phyloP scores from a whole-genome alignment of 2,888 invertebrate species.

The Acleris laterana region DNA sequence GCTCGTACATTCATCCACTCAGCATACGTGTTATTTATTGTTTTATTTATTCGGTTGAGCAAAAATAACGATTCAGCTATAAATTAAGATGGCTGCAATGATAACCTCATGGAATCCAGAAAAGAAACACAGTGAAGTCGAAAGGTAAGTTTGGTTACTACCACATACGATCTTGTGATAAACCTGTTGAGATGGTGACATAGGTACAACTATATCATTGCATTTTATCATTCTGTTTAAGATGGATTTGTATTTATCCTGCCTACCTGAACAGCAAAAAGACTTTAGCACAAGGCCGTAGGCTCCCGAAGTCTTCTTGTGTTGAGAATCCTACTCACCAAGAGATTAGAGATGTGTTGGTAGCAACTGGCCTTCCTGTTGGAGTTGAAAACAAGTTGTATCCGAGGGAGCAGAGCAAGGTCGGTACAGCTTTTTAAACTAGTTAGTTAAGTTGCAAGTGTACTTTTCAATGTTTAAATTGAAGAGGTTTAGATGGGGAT shows the following conservation, averaged over 20 bases:
- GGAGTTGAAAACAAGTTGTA: constrained; percentile 97
- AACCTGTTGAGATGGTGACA: neutral
- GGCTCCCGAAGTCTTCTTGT: constrained; percentile 92
- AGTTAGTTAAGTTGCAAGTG: neutral
- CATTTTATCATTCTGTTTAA: constrained; percentile 56
- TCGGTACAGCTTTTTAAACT: constrained; percentile 42
- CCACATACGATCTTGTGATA: constrained; percentile 5
- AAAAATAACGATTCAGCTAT: neutral
- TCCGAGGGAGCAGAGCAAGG: constrained; percentile 94
- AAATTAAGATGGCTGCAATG: constrained; percentile 73
- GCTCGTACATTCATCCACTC: neutral
- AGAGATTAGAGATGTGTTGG: constrained; percentile 96
- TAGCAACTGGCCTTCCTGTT: constrained; percentile 92
- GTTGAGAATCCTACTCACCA: constrained; percentile 97
- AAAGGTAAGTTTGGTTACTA: constrained; percentile 57
- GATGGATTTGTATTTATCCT: constrained; percentile 99
- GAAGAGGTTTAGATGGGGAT: too few species aligned
- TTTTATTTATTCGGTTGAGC: constrained; percentile 11
- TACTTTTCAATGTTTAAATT: too few species aligned
- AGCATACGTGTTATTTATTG: constrained; percentile 29
- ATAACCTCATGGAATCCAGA: constrained; percentile 88
- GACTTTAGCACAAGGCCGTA: constrained; percentile 94
- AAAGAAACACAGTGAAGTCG: constrained; percentile 90
- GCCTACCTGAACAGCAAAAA: constrained; percentile 98
- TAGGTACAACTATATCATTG: too few species aligned